Conservation (phyloP, 2,113 vertebrate species). For the Apaloderma vittatum region DNA sequence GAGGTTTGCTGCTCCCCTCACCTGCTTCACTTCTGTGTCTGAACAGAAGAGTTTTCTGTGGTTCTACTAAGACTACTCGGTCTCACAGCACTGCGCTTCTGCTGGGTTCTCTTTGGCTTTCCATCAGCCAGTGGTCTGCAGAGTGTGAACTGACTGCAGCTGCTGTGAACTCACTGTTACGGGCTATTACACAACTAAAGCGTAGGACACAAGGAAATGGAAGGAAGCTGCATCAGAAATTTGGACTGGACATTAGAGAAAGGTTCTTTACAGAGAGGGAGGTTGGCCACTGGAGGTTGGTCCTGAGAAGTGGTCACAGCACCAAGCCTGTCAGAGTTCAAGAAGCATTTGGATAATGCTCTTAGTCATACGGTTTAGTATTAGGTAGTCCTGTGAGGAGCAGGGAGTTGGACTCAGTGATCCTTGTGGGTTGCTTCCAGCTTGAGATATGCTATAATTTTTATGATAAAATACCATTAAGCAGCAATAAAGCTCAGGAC, state of each 20-base stretch:
- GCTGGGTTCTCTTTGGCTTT: background rate
- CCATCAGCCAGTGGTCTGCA: background rate
- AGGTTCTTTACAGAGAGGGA: background rate
- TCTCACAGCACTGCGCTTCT: background rate
- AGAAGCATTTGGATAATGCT: background rate
- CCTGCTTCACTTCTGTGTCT: background rate
- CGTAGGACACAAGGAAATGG: background rate
- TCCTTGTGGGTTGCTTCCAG: background rate
- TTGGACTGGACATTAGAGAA: background rate
- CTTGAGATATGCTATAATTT: background rate
- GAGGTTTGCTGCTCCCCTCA: background rate
- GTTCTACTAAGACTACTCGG: background rate
- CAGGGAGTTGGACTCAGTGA: background rate
- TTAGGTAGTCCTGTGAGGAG: background rate
- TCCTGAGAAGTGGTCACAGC: background rate
- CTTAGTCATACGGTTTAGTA: background rate
- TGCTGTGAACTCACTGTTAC: background rate
- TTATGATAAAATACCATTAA: background rate
- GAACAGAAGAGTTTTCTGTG: background rate
- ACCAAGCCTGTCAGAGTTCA: background rate
- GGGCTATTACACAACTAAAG: background rate
- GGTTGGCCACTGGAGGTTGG: too few species aligned
- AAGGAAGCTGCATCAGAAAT: background rate
- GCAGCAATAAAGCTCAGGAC: background rate
- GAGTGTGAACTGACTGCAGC: too few species aligned